Evolutionary conservation across 2,888 invertebrate species (phyloP), one percentile per base, ranked within the genome.

Genomic region (Oxytorus armatus): DNA sequence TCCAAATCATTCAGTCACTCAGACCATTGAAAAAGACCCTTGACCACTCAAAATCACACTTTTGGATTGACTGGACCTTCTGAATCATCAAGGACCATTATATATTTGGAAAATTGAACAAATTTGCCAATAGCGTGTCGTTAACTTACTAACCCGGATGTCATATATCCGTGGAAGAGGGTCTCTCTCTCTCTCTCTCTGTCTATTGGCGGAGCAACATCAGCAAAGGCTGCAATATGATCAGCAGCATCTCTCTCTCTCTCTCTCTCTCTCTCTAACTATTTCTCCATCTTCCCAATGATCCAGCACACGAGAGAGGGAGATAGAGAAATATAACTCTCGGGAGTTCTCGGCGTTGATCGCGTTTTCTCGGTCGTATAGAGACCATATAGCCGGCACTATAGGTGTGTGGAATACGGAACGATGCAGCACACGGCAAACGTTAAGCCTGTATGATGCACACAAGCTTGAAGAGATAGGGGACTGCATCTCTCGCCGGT

Each of bases 341-440:
- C 85, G 85, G 80, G 25, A 83, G 83, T 83, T 65, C 79, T 88
- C 88, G 89, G 87, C 77, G 84, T 78, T 77, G 79, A 77, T 87
- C 88, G 88, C 85, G 84, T 73, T 81, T 69, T 79, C 83, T 87
- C 88, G 88, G 83, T 81, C 66, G 81, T n/a, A n/a, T n/a, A n/a
- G n/a, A n/a, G n/a, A n/a, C 42, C 44, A 42, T 44, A 70, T 68
- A 72, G 55, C 42, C 51, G 49, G 51, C 42, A 44, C 21, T n/a
- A n/a, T 74, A 72, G 77, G 61, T 81, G 81, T 77, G 63, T 78
- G 80, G n/a, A 39, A 73, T 61, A 73, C 55, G 29, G n/a, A n/a
- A 49, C 61, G 77, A 57, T 63, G 63, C 66, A 66, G 59, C 21
- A 53, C 29, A 49, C 29, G 23, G n/a, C 29, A 21, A 44, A 57